Evolutionary conservation across 1,140 invertebrate genomes (phyloP), one percentile per base, ranked within the genome.

Genomic region (Brachionus koreanus): DNA sequence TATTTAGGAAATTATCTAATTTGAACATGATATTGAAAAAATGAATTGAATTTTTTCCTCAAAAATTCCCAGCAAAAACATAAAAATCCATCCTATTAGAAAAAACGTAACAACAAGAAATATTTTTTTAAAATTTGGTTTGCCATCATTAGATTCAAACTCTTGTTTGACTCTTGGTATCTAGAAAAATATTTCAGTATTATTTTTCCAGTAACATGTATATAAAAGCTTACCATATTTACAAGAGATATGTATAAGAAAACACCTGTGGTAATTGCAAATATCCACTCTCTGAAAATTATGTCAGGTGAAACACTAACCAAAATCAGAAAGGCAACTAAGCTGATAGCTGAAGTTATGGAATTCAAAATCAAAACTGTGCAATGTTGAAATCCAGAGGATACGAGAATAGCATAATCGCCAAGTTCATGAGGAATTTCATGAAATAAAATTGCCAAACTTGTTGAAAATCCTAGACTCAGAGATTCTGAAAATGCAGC

Each of bases 371-470:
- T 29, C n/a, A 82, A 33, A 19, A 69, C 43, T 25, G 57, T 82
- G 37, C 33, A 57, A 19, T 49, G 49, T 33, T 23, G 16, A 19
- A 82, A 67, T 9, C 79, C 79, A 46, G 79, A 43, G 13, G 16
- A 46, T 43, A 35, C n/a, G 2, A 82, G 43, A 29, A 82, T 57
- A 29, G 79, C 79, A 57, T 67, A 82, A 23, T 82, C 63, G 12
- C 79, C 79, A 10, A 90, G 84, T 86, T 90, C 90, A 84, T 90
- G 90, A 2, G 90, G 90, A 9, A 90, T 83, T 84, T 90, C 90
- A 83, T 90, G 90, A 77, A 87, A 90, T 35, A 90, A 87, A 39
- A 90, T 88, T 61, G 90, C 89, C 6, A 90, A 85, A 7, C 86
- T 85, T 13, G 89, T 89, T 0, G 88, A 87, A 42, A 90, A 83